Evolutionary conservation across 1,140 invertebrate species (phyloP), one percentile per base, ranked within the genome.

Genomic region (Cyphomyrmex costatus): DNA sequence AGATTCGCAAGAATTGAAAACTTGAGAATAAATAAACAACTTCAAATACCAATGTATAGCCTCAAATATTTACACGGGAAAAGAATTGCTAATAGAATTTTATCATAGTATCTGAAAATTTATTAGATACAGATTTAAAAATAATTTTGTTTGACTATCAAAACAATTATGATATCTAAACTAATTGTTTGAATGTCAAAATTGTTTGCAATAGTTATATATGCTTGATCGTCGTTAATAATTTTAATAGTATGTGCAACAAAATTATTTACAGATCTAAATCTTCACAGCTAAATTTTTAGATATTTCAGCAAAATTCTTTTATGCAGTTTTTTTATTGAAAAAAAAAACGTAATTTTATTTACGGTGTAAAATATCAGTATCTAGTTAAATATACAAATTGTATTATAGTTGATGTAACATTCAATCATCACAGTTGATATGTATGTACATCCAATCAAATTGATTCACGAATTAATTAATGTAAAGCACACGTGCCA

Each of bases 381-480:
- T 33, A 42, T 74, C 7, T 56, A 21, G 10, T 58, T 36, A 36
- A 60, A 58, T 60, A 16, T 3, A 58, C 21, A 58, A 58, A 1
- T 24, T 74, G 33, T 24, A 2, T 33, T 36, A 60, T 49, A 16
- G 33, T 58, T 24, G 49, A 51, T 73, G 5, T 51, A 70, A 53
- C 68, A 49, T 71, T 27, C 21, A 73, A 53, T 53, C 19, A 19
- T 14, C n/a, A 51, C 51, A 53, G 12, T 14, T 46, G 36, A 42
- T 42, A 16, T 49, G 33, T 51, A 30, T 16, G 33, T 51, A 30
- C 7, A n/a, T 53, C n/a, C 12, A 53, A 73, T 27, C 12, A 8
- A 19, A 60, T 10, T 42, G 21, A 42, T 77, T 46, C 36, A n/a
- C 21, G 24, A 19, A 27, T 77, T 61, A 61, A 77, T 77, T 61